Evolutionary conservation across 1,140 invertebrate species (phyloP), one percentile per base, ranked within the genome.

Genomic region (Lordiphosa stackelbergi): DNA sequence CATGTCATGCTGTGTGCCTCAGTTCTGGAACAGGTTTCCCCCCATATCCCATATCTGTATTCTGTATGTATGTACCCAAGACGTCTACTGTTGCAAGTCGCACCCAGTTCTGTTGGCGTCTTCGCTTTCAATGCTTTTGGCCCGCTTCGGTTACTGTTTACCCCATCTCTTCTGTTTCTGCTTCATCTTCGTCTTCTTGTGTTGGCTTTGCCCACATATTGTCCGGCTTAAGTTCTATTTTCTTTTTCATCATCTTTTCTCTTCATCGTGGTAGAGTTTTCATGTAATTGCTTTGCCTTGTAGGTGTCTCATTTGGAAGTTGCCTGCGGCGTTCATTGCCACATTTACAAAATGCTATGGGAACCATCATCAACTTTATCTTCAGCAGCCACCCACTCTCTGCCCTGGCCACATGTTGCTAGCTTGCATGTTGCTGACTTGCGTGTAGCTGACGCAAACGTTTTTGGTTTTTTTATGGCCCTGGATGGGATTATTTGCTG

Each of bases 81-180:
- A 37, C 66, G 72, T 70, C 73, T 75, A 64, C 74, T 79, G 74
- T 74, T 79, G 74, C 74, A 79, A 79, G 74, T 69, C 66, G 70
- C 71, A 64, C 75, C 72, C 71, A 69, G 70, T 59, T 59, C 55
- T 66, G 9, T 16, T 37, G 55, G 81, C 64, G 35, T 35, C 34
- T 81, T 84, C 75, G 77, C 73, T 81, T 84, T 84, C 75, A 71
- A 64, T 81, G 75, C 62, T 58, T 81, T 64, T 69, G 66, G 62
- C 53, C 66, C 60, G 52, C 56, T 69, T 69, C 53, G 63, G 45
- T 48, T 66, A 46, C 51, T 53, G 46, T 55, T 51, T 55, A 31
- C 41, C 34, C 36, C 49, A 38, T 9, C 51, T 40, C 13, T 7
- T 7, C 24, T 28, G 5, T 5, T 28, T 58, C 38, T 55, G 35